Conservation (phyloP, 2,888 invertebrate species). For the Adelphocoris suturalis region DNA sequence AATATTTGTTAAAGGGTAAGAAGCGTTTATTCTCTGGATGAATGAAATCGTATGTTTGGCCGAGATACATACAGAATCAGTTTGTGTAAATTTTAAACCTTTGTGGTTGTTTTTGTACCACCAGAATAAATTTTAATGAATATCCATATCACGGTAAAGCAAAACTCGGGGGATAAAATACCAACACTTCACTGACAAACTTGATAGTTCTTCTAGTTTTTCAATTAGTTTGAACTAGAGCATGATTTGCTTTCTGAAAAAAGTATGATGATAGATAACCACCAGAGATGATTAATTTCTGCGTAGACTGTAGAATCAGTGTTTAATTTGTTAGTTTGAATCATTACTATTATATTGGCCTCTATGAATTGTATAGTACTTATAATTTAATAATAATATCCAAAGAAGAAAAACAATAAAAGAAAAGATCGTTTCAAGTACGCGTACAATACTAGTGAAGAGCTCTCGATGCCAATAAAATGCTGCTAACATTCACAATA, state of each 20-base stretch:
- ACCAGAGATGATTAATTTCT: neutral
- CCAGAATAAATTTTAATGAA: neutral
- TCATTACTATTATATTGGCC: slow-evolving; percentile 1
- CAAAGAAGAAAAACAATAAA: slow-evolving; percentile 20
- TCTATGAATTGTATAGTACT: neutral
- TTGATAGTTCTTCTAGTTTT: slow-evolving; percentile 25
- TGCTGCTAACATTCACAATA: slow-evolving; percentile 73
- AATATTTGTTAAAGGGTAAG: neutral
- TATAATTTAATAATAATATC: slow-evolving; percentile 42
- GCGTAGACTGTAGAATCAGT: neutral
- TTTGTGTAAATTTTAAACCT: no score
- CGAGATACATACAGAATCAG: no score
- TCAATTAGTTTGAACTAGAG: slow-evolving; percentile 3
- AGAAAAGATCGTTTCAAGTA: slow-evolving; percentile 12
- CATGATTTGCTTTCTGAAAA: neutral
- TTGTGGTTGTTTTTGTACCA: no score
- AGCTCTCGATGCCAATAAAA: slow-evolving; percentile 73
- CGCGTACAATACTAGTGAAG: slow-evolving; percentile 73
- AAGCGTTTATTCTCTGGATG: neutral
- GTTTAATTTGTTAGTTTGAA: slow-evolving; percentile 9
- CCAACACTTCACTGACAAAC: neutral
- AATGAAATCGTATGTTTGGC: neutral
- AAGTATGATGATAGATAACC: slow-evolving; percentile 1
- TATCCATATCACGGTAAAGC: slow-evolving; percentile 4
- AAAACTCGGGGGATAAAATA: neutral